Evolutionary conservation across 2,797 vertebrate genomes (phyloP).

Genomic region (Sebastes reedi): DNA sequence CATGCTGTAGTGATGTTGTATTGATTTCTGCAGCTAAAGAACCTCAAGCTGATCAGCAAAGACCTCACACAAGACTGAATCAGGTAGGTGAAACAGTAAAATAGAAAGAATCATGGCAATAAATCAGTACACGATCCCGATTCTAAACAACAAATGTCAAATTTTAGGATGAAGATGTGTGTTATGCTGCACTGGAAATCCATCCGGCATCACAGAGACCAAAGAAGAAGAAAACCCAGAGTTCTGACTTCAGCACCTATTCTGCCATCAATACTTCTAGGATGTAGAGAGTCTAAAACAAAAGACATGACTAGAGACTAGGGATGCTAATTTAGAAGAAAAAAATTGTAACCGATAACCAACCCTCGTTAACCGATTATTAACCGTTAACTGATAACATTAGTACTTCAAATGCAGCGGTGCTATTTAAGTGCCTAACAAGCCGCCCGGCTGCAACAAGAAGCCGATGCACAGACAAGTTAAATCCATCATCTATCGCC

Average conservation of each 20-base stretch:
- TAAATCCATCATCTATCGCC: neutral
- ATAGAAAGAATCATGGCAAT: neutral
- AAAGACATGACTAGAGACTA: neutral
- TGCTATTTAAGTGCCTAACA: rapidly evolving
- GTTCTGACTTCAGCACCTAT: conserved; percentile 50
- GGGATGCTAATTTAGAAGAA: too few species aligned
- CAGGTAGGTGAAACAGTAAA: conserved; percentile 11
- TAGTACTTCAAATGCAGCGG: rapidly evolving
- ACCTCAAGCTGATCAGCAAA: neutral
- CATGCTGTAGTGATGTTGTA: neutral
- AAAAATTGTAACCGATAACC: too few species aligned
- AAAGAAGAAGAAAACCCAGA: conserved; percentile 14
- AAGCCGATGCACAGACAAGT: rapidly evolving
- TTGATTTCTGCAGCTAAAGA: conserved; percentile 15
- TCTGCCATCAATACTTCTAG: conserved; percentile 40
- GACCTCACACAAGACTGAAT: neutral
- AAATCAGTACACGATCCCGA: neutral
- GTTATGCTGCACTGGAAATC: conserved; percentile 51
- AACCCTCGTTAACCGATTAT: too few species aligned
- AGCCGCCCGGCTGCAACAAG: rapidly evolving
- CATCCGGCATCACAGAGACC: conserved; percentile 22
- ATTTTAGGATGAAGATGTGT: conserved; percentile 56
- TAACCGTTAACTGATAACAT: rapidly evolving
- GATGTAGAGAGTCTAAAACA: neutral
- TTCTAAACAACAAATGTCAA: neutral